Evolutionary conservation across 2,797 vertebrate genomes (phyloP).

Genomic region (Platyrinchus mystaceus): DNA sequence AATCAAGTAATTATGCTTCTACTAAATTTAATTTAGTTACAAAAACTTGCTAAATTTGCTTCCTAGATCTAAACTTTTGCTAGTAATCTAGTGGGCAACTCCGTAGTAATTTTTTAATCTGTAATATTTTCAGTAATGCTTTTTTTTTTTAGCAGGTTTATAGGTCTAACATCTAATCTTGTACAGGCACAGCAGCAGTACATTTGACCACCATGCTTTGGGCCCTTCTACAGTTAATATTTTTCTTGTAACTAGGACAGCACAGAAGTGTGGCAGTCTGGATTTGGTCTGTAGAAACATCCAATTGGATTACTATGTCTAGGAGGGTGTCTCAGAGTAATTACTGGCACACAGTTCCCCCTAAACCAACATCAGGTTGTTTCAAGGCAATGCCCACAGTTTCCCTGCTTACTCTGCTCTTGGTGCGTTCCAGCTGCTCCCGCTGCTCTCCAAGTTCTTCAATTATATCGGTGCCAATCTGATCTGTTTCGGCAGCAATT

Average conservation of each 20-base stretch:
- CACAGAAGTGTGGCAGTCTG: neutral
- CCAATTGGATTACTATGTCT: fast-evolving
- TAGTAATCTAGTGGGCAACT: neutral
- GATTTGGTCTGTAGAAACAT: neutral
- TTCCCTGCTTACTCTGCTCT: constrained; percentile 83
- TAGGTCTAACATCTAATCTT: neutral
- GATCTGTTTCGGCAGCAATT: constrained; percentile 89
- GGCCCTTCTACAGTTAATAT: neutral
- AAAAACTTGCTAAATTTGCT: neutral
- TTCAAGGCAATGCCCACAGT: fast-evolving
- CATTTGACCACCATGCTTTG: neutral
- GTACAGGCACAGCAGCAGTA: neutral
- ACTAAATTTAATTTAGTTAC: neutral
- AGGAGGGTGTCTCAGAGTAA: neutral
- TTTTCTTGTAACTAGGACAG: neutral
- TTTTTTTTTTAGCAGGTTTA: neutral
- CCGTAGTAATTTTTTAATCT: neutral
- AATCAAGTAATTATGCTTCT: neutral
- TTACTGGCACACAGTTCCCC: fast-evolving
- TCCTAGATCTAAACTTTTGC: neutral
- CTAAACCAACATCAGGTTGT: fast-evolving
- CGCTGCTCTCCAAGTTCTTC: constrained; percentile 95
- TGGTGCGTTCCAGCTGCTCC: constrained; percentile 92
- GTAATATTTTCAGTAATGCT: neutral
- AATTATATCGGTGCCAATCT: constrained; percentile 91